A percentile compares a stretch with the other conserved stretches of the same genome.
Evolutionary conservation across 2,113 vertebrate species (phyloP).

Genomic region (Pleuronectes platessa): DNA sequence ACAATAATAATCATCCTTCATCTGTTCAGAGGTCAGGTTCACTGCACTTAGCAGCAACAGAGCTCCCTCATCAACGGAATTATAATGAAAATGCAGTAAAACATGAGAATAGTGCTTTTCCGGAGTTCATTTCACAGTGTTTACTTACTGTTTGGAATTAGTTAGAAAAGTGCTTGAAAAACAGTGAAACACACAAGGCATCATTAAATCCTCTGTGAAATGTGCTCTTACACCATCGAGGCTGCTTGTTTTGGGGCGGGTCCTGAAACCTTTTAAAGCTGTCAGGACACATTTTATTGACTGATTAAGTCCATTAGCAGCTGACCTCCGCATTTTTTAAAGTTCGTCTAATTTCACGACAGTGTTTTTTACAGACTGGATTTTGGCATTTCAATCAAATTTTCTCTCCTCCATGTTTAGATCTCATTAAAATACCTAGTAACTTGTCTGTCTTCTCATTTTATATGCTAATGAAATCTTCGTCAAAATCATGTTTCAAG

Average conservation of each 20-base stretch:
- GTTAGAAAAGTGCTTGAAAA: neutral
- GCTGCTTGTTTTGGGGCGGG: conserved; percentile 22
- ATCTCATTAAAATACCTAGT: conserved; percentile 25
- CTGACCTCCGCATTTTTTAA: conserved; percentile 15
- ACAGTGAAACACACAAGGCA: neutral
- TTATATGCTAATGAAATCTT: conserved; percentile 25
- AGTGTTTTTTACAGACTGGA: neutral
- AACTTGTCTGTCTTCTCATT: conserved; percentile 15
- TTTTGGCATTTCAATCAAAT: conserved; percentile 22
- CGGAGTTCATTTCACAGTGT: neutral
- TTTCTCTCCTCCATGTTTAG: conserved; percentile 18
- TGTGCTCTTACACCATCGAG: neutral
- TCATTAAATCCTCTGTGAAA: conserved; percentile 9
- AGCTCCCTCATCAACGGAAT: neutral
- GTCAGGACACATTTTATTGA: conserved; percentile 57
- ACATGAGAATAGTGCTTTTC: neutral
- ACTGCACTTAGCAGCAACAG: neutral
- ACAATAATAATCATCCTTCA: neutral
- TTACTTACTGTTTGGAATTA: neutral
- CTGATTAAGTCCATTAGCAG: conserved; percentile 56
- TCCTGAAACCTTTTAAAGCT: conserved; percentile 48
- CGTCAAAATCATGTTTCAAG: conserved; percentile 17
- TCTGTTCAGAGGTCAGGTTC: neutral
- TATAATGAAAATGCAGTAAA: no score
- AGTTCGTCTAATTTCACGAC: conserved; percentile 16